Percentiles rank a stretch among this genome's conserved stretches.
Evolutionary conservation across 2,113 vertebrate species (phyloP).

Genomic region (Melanotaenia duboulayi): DNA sequence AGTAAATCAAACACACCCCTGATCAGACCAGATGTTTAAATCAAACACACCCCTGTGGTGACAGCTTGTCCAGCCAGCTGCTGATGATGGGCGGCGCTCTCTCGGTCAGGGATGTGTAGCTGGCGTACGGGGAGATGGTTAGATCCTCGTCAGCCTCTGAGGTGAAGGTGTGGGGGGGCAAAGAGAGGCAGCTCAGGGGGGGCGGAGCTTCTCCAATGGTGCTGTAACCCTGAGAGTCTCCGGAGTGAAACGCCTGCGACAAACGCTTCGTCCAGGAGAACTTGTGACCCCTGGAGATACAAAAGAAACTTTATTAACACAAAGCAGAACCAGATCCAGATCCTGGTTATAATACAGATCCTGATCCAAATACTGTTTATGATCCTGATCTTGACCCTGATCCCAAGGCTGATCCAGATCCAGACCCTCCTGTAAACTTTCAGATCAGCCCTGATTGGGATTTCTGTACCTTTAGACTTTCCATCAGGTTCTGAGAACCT

Average conservation of each 20-base stretch:
- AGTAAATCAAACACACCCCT: not conserved
- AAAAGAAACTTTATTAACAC: slow-evolving; percentile 6
- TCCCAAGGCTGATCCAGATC: too few relatives aligned
- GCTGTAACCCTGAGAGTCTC: slow-evolving; percentile 86
- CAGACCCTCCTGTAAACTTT: too few relatives aligned
- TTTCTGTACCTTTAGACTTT: too few relatives aligned
- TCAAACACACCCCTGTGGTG: slow-evolving; percentile 89
- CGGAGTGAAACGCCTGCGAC: slow-evolving; percentile 63
- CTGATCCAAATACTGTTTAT: not conserved
- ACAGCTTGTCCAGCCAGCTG: slow-evolving; percentile 97
- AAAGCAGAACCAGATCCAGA: not conserved
- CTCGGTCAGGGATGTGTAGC: slow-evolving; percentile 89
- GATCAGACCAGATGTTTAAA: not conserved
- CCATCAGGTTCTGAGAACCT: too few relatives aligned
- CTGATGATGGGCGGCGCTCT: slow-evolving; percentile 86
- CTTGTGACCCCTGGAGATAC: slow-evolving; percentile 55
- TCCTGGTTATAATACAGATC: too few relatives aligned
- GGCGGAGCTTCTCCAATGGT: slow-evolving; percentile 82
- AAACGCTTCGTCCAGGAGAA: slow-evolving; percentile 68
- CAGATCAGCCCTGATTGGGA: too few relatives aligned
- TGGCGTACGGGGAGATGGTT: slow-evolving; percentile 96
- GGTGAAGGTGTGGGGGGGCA: slow-evolving; percentile 76
- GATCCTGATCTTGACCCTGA: too few relatives aligned
- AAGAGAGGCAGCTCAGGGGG: slow-evolving; percentile 56
- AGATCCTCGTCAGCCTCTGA: slow-evolving; percentile 88